Conservation (phyloP, 53 echinoderm and acorn worm species). For the Stichopus horrens region DNA sequence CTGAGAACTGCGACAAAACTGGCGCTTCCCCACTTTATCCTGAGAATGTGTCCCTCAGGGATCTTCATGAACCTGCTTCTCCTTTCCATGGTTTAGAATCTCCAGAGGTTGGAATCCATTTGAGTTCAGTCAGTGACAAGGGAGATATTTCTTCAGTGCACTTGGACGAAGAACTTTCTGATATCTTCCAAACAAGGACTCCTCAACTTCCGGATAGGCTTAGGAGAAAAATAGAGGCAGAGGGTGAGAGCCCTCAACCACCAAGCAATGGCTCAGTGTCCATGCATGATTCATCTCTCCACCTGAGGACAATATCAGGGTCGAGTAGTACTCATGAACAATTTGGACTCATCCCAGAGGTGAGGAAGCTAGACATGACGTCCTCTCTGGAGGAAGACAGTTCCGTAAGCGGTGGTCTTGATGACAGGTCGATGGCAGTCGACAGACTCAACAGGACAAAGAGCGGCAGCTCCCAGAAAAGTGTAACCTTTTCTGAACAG, state of each 20-base stretch:
- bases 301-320: not conserved
- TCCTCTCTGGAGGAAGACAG: slow-evolving; percentile 10
- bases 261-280: not conserved
- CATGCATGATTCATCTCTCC: not conserved
- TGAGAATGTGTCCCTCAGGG: not conserved
- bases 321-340: not conserved
- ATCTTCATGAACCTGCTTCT: not conserved
- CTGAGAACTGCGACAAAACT: not conserved
- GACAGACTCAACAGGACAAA: not conserved
- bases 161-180: slow-evolving; percentile 64
- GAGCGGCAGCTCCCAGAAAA: slow-evolving; percentile 82
- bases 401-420: not conserved
- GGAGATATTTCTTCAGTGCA: slow-evolving; percentile 1
- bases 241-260: not conserved
- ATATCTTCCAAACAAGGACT: slow-evolving; percentile 72
- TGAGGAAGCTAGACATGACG: slow-evolving; percentile 13
- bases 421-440: too few relatives aligned
- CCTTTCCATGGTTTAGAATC: not conserved
- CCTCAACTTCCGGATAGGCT: slow-evolving; percentile 65
- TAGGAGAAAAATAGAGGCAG: slow-evolving; percentile 37
- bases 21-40: not conserved
- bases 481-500: slow-evolving; percentile 64
- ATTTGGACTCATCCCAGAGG: slow-evolving; percentile 14
- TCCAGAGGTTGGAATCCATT: not conserved
- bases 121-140: not conserved